Base-by-base conservation (phyloP, 2,888 invertebrate species). In the Drosophila lacicola region DNA sequence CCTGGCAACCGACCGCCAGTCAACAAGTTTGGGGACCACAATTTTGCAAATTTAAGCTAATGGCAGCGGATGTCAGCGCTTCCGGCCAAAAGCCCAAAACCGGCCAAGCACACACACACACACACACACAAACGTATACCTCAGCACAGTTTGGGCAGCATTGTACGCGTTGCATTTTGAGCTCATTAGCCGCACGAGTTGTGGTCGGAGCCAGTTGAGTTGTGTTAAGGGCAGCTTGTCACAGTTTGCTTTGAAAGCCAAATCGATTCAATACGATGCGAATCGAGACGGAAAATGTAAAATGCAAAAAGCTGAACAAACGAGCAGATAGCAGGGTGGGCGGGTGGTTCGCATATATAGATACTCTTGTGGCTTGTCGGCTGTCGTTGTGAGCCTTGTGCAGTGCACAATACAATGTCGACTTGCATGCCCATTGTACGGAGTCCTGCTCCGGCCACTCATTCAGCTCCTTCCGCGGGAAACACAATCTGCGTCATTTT, bases 401-500 rank as follows among this genome's bases (percentile, higher is more conserved):
- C 70, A 67, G 67, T 71, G 74, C 74, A 58, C 63, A 74, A 51
- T 44, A 51, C 74, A 85, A 80, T 70, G 58, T 56, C 63, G 39
- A 65, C 61, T 70, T 57, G 56, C 50, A 55, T 47, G 19, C 58
- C 44, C 74, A 72, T 74, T 80, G 77, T 79, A 25, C 49, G 4
- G 8, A 17, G 42, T 49, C 47, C 34, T 50, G 36, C 46, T 42
- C n/a, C 41, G 13, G 2, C 29, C 21, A 10, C 13, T 8, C 8
- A 33, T n/a, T 14, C 46, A 19, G 9, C 17, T 14, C 34, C 17
- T 9, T 11, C 11, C 8, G 25, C 29, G 47, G 65, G 58, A 70
- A 70, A 75, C 58, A 75, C 82, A 87, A 84, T 87, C 79, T 82
- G 57, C 64, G 57, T 57, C 72, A 79, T 82, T 84, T 87, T 83